These are phyloP conservation scores for Illadopsis cleaveri DNA, from an alignment of 2,113 vertebrate genomes.

Conservation along the genomic window DNA sequence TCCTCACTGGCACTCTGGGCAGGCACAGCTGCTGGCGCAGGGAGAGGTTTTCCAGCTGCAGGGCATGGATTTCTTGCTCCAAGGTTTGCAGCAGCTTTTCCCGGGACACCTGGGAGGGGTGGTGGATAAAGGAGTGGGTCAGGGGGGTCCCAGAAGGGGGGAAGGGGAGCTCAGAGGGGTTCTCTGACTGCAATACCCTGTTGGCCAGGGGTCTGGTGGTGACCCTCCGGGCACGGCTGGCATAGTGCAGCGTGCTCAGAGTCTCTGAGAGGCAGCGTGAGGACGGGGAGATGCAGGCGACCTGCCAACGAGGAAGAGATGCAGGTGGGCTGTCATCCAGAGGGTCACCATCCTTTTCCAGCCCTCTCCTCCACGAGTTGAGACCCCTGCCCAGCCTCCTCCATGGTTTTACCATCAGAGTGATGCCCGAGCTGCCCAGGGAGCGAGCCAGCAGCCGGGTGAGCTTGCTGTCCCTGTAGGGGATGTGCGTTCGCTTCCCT, in stretches of 20 bases:
- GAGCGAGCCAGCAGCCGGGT: constrained; percentile 77
- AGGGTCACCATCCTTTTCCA: background rate
- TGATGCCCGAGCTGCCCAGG: constrained; percentile 69
- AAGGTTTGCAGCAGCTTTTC: constrained; percentile 51
- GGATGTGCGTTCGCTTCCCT: constrained; percentile 69
- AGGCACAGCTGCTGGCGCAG: constrained; percentile 68
- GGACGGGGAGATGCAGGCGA: constrained; percentile 78
- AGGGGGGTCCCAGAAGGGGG: rapidly evolving
- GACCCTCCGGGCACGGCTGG: constrained; percentile 72
- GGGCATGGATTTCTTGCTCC: constrained; percentile 60
- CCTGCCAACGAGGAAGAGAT: background rate
- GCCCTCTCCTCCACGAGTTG: rapidly evolving
- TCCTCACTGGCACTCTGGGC: background rate
- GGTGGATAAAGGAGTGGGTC: background rate
- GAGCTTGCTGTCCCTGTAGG: constrained; percentile 82
- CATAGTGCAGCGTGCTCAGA: constrained; percentile 74
- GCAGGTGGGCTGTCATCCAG: background rate
- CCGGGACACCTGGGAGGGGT: constrained; percentile 6
- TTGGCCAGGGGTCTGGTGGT: constrained; percentile 68
- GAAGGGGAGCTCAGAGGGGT: background rate
- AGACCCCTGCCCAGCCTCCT: background rate
- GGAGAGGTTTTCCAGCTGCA: constrained; percentile 69
- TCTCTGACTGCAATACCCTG: constrained; percentile 21
- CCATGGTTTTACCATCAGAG: constrained; percentile 66
- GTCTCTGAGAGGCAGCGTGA: constrained; percentile 75